Percentiles rank a stretch among this genome's conserved stretches.
Conservation (phyloP, 2,113 vertebrate species). For the Centrocercus urophasianus region DNA sequence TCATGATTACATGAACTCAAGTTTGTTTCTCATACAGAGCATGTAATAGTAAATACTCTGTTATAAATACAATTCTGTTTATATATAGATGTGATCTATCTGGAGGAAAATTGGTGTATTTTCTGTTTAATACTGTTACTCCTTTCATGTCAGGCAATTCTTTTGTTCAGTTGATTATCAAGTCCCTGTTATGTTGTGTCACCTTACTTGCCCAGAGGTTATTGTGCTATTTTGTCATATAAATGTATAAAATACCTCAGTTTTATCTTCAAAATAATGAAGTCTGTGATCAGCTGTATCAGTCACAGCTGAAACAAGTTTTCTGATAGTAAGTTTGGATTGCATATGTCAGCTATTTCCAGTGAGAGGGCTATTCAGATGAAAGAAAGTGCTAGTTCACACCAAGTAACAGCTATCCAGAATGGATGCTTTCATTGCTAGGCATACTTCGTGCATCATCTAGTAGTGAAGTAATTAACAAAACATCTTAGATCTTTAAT, state of each 20-base stretch:
- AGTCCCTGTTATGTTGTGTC: neutral
- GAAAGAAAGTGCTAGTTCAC: neutral
- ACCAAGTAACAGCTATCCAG: neutral
- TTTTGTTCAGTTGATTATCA: neutral
- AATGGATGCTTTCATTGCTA: neutral
- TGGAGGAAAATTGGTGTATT: neutral
- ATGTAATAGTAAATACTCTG: neutral
- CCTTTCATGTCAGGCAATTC: neutral
- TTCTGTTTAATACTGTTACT: neutral
- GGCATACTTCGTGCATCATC: neutral
- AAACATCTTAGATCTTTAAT: neutral
- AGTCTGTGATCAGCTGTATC: neutral
- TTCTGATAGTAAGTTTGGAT: neutral
- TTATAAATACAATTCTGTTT: neutral
- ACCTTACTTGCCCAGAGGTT: neutral
- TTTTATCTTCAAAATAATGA: neutral
- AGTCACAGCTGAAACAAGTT: neutral
- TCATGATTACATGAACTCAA: rapidly evolving
- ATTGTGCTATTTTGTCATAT: neutral
- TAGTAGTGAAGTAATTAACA: slow-evolving; percentile 24
- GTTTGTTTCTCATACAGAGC: neutral
- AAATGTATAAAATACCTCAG: neutral
- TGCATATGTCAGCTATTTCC: neutral
- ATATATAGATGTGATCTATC: neutral
- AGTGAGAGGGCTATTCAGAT: neutral